Percentiles rank a stretch among this genome's conserved stretches.
phyloP scores from a whole-genome alignment of 2,113 vertebrate genomes.

The Phrynocephalus versicolor region DNA sequence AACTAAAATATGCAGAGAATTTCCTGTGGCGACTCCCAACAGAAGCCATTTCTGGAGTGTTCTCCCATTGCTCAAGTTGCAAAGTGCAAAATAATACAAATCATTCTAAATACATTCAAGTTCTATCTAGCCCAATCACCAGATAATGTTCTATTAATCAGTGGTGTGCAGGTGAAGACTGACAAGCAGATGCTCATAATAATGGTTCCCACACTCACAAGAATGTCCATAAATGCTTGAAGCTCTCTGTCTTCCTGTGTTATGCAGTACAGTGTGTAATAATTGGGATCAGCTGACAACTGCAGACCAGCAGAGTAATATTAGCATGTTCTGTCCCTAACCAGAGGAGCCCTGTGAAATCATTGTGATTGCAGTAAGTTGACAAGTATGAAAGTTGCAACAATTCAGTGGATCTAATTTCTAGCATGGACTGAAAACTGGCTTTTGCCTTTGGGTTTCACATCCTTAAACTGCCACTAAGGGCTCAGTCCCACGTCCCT shows the following conservation, averaged over 20 bases:
- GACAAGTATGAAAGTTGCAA: no score
- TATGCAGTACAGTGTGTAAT: neutral
- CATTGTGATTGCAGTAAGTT: neutral
- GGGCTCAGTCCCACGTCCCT: no score
- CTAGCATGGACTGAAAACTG: no score
- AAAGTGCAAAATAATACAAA: neutral
- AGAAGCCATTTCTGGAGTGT: neutral
- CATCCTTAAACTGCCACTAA: neutral
- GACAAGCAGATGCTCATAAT: neutral
- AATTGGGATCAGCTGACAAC: neutral
- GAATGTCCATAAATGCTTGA: neutral
- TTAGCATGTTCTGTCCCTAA: neutral
- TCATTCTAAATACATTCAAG: neutral
- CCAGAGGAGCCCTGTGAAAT: neutral
- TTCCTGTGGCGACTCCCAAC: accelerated
- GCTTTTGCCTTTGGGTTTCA: neutral
- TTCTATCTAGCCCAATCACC: neutral
- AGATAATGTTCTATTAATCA: slow-evolving; percentile 8
- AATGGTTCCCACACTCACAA: neutral
- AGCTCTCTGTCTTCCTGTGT: neutral
- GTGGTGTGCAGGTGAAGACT: neutral
- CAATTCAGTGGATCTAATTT: no score
- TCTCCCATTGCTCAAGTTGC: neutral
- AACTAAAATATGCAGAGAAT: neutral
- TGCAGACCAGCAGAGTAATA: neutral